Evolutionary conservation across 2,888 invertebrate species (phyloP).

Genomic region (Augiades crinisus): DNA sequence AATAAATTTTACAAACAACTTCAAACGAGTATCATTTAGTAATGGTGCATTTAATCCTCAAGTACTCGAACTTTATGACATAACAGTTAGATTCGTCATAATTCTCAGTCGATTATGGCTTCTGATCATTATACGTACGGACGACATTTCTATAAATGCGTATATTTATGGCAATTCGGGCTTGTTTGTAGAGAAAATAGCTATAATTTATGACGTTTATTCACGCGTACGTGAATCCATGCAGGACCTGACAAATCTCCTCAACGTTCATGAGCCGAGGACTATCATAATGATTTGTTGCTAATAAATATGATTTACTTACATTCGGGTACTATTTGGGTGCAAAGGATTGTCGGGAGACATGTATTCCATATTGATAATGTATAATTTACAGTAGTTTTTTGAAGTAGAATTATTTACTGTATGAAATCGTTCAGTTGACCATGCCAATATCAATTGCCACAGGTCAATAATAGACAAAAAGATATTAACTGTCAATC

Average conservation of each 20-base stretch:
- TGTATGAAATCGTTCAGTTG: neutral
- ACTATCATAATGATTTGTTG: slow-evolving; percentile 16
- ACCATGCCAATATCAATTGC: too few species aligned
- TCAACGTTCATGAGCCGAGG: slow-evolving; percentile 25
- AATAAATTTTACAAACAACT: slow-evolving; percentile 27
- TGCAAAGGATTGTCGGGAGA: slow-evolving; percentile 49
- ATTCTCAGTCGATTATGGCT: slow-evolving; percentile 33
- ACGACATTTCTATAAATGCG: slow-evolving; percentile 33
- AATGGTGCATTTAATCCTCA: slow-evolving; percentile 42
- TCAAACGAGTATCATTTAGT: slow-evolving; percentile 40
- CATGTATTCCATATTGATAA: slow-evolving; percentile 66
- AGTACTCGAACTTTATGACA: slow-evolving; percentile 29
- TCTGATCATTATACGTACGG: slow-evolving; percentile 32
- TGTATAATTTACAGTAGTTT: neutral
- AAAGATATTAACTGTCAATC: too few species aligned
- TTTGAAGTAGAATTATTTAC: neutral
- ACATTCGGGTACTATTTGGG: slow-evolving; percentile 61
- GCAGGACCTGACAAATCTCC: slow-evolving; percentile 51
- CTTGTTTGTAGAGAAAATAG: slow-evolving; percentile 45
- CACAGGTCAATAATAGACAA: too few species aligned
- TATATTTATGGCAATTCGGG: slow-evolving; percentile 35
- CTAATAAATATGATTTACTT: slow-evolving; percentile 37
- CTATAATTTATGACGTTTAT: slow-evolving; percentile 57
- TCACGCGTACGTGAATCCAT: slow-evolving; percentile 49
- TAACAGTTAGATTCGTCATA: slow-evolving; percentile 33